Conservation (phyloP, 2,113 vertebrate species). For the Notechis scutatus region DNA sequence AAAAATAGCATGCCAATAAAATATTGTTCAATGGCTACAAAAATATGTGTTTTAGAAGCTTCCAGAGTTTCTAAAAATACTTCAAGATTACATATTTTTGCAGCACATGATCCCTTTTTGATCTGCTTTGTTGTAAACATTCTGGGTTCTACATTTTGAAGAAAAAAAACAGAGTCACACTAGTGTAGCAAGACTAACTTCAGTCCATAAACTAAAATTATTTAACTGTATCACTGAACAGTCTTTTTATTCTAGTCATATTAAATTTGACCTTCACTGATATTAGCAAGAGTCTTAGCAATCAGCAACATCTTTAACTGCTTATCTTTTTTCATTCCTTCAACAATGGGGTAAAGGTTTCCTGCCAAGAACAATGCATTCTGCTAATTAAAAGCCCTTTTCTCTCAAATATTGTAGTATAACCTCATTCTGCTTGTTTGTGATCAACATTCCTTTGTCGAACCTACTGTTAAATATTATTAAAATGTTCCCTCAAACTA, state of each 20-base stretch:
- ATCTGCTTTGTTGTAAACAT: background rate
- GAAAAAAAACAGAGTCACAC: background rate
- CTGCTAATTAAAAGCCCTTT: conserved; percentile 35
- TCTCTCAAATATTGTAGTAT: conserved; percentile 51
- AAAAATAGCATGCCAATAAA: background rate
- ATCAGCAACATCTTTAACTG: background rate
- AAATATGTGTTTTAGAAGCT: background rate
- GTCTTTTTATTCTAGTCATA: background rate
- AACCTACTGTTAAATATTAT: conserved; percentile 32
- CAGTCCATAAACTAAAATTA: background rate
- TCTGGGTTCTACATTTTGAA: background rate
- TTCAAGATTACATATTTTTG: background rate
- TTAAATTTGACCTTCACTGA: background rate
- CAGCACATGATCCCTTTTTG: background rate
- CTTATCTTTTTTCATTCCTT: conserved; percentile 19
- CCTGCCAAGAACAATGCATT: conserved; percentile 51
- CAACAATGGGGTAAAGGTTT: conserved; percentile 21
- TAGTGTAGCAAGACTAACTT: background rate
- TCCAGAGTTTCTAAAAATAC: background rate
- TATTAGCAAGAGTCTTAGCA: background rate
- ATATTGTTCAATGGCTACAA: background rate
- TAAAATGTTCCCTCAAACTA: conserved; percentile 34
- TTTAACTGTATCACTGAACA: background rate
- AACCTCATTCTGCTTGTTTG: conserved; percentile 49
- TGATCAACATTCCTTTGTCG: conserved; percentile 50